phyloP scores from a whole-genome alignment of 2,888 invertebrate genomes.

The Amphipoea lucens region DNA sequence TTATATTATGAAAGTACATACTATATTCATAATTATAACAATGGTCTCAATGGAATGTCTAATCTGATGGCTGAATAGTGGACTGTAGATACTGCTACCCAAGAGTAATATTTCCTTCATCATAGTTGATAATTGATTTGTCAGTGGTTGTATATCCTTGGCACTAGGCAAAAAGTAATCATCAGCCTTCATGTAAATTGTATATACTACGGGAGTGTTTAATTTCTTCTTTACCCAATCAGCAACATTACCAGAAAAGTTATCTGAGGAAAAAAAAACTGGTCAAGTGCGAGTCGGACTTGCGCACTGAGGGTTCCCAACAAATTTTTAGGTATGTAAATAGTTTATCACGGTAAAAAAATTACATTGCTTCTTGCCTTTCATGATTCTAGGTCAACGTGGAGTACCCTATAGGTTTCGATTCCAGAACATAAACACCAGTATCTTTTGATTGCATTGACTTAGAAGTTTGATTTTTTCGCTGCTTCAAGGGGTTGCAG shows the following conservation, averaged over 20 bases:
- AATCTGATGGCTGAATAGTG: conserved; percentile 76
- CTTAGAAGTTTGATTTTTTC: not conserved
- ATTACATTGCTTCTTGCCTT: not conserved
- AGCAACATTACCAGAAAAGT: conserved; percentile 81
- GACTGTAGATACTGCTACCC: conserved; percentile 81
- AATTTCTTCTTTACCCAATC: conserved; percentile 85
- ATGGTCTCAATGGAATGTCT: conserved; percentile 22
- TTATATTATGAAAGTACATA: conserved; percentile 21
- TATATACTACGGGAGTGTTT: conserved; percentile 83
- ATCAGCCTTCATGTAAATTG: conserved; percentile 76
- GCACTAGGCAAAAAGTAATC: conserved; percentile 71
- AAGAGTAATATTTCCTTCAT: conserved; percentile 77
- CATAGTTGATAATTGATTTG: conserved; percentile 74
- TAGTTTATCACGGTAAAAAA: too few relatives aligned
- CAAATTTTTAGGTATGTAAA: too few relatives aligned
- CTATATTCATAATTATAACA: conserved; percentile 39
- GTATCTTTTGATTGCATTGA: too few relatives aligned
- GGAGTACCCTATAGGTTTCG: too few relatives aligned
- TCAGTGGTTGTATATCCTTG: conserved; percentile 71
- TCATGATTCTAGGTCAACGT: not conserved
- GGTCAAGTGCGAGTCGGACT: too few relatives aligned
- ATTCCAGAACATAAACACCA: too few relatives aligned
- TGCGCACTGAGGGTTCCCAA: too few relatives aligned
- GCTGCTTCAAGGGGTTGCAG: too few relatives aligned
- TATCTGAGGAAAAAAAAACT: conserved; percentile 72